These are phyloP conservation scores for Byasa hedistus DNA, from an alignment of 2,888 invertebrate species.

Conservation along the genomic window DNA sequence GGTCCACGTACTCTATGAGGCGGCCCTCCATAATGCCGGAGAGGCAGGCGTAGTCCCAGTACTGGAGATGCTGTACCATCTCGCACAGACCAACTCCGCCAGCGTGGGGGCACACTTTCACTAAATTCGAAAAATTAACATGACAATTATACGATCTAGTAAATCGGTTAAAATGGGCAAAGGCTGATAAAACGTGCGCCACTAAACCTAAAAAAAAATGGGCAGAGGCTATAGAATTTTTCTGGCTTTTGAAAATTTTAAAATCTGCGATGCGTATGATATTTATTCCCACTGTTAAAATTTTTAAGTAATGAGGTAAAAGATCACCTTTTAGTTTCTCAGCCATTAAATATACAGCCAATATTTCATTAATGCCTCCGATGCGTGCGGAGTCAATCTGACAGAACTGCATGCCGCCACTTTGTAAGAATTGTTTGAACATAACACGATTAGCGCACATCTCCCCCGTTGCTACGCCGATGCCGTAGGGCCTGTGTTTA, in stretches of 20 bases:
- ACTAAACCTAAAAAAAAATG: too few relatives aligned
- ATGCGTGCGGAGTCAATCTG: slow-evolving; percentile 95
- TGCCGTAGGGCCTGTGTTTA: slow-evolving; percentile 81
- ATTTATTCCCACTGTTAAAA: background rate
- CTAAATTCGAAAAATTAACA: slow-evolving; percentile 60
- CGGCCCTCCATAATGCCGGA: slow-evolving; percentile 86
- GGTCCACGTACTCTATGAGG: slow-evolving; percentile 92
- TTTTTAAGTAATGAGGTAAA: background rate
- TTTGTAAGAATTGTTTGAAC: slow-evolving; percentile 94
- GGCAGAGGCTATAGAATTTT: too few relatives aligned
- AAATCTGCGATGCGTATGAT: background rate
- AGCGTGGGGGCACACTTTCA: slow-evolving; percentile 95
- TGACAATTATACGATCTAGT: background rate
- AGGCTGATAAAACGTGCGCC: too few relatives aligned
- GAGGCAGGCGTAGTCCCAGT: slow-evolving; percentile 90
- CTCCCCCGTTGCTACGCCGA: slow-evolving; percentile 95
- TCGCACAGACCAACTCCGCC: slow-evolving; percentile 97
- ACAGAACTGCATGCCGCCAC: slow-evolving; percentile 90
- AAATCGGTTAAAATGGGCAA: too few relatives aligned
- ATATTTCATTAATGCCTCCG: slow-evolving; percentile 92
- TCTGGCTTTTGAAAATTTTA: too few relatives aligned
- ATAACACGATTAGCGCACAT: slow-evolving; percentile 95
- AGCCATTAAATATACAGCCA: slow-evolving; percentile 94
- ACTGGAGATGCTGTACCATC: slow-evolving; percentile 94
- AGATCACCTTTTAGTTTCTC: slow-evolving; percentile 86